These are phyloP conservation scores for Bombus confusus DNA, from an alignment of 1,140 invertebrate species.

Conservation along the genomic window DNA sequence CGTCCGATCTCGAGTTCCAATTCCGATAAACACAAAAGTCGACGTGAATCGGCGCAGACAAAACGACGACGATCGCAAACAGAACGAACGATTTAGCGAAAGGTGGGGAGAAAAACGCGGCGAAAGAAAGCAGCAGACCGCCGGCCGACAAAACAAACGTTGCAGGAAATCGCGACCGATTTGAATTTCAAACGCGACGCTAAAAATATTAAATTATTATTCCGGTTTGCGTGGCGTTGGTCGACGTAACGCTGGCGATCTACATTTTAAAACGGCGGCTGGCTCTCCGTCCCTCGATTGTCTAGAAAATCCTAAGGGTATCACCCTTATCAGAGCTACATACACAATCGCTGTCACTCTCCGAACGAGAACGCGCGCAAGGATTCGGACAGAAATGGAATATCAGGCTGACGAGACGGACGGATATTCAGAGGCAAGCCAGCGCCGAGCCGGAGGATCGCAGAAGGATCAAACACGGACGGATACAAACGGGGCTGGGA, in stretches of 20 bases:
- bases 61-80: too few species aligned
- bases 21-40: too few species aligned
- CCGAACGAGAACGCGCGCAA: too few species aligned
- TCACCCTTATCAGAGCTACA: too few species aligned
- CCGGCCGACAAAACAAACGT: not conserved
- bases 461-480: slow-evolving; percentile 17
- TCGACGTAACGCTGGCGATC: not conserved
- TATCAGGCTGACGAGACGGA: too few species aligned
- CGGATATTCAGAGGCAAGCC: not conserved
- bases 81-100: too few species aligned
- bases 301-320: not conserved
- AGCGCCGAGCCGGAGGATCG: too few species aligned
- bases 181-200: not conserved
- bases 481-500: not conserved
- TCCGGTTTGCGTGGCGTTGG: not conserved
- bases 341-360: not conserved
- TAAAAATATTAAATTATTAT: slow-evolving; percentile 18
- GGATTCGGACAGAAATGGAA: not conserved
- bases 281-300: too few species aligned
- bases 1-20: too few species aligned
- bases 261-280: not conserved
- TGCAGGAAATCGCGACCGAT: not conserved
- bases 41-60: too few species aligned
- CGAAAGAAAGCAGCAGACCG: not conserved
- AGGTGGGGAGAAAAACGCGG: too few species aligned